Percentiles rank a stretch among this genome's conserved stretches.
Conservation (phyloP, 2,888 invertebrate genomes). For the Ypsolopha sequella region DNA sequence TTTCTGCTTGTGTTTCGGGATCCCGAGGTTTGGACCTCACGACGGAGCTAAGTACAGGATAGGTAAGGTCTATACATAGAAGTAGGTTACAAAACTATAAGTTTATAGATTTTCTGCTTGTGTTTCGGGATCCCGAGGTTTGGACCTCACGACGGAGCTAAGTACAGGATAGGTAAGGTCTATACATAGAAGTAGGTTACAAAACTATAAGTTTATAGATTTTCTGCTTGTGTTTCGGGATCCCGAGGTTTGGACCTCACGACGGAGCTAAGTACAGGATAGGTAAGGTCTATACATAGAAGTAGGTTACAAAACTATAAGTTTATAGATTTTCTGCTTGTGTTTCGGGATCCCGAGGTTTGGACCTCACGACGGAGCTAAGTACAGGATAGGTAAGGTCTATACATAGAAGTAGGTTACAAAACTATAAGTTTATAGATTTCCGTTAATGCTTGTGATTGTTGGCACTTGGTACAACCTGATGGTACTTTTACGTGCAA, state of each 20-base stretch:
- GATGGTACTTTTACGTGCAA: too few relatives aligned
- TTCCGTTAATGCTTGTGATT: too few relatives aligned
- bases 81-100: too few relatives aligned
- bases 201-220: too few relatives aligned
- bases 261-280: conserved; percentile 82
- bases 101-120: conserved; percentile 86
- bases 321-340: conserved; percentile 86
- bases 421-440: too few relatives aligned
- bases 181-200: too few relatives aligned
- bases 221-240: too few relatives aligned
- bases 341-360: conserved; percentile 94
- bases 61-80: conserved; percentile 49
- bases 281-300: too few relatives aligned
- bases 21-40: conserved; percentile 86
- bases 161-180: conserved; percentile 75
- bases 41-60: conserved; percentile 82
- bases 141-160: conserved; percentile 82
- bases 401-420: too few relatives aligned
- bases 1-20: conserved; percentile 89
- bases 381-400: conserved; percentile 75
- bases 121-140: conserved; percentile 94
- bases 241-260: too few relatives aligned
- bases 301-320: too few relatives aligned
- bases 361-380: conserved; percentile 82
- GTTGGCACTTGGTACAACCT: too few relatives aligned